Evolutionary conservation across 2,888 invertebrate species (phyloP).

Genomic region (Sinelater perroti): DNA sequence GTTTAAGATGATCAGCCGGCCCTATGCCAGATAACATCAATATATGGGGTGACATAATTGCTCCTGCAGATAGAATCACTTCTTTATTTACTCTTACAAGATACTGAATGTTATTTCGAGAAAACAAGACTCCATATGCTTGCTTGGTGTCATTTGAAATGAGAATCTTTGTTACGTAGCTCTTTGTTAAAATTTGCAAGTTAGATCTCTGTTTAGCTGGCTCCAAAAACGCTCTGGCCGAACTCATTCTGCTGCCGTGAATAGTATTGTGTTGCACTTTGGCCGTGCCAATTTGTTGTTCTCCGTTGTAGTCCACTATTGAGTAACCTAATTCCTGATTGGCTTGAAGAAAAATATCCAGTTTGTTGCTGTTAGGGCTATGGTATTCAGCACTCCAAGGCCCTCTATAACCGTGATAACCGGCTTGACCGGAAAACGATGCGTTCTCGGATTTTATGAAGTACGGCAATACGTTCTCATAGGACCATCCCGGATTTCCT

Average conservation of each 20-base stretch:
- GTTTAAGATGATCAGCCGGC: slow-evolving; percentile 43
- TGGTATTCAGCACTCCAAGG: no score
- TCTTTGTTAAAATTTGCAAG: slow-evolving; percentile 66
- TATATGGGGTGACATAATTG: slow-evolving; percentile 66
- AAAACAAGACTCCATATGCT: slow-evolving; percentile 67
- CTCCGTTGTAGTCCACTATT: slow-evolving; percentile 70
- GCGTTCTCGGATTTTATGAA: slow-evolving; percentile 22
- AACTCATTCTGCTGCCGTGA: slow-evolving; percentile 67
- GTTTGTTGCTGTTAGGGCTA: slow-evolving; percentile 9
- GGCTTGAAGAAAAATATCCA: slow-evolving; percentile 64
- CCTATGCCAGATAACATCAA: slow-evolving; percentile 51
- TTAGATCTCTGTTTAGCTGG: slow-evolving; percentile 64
- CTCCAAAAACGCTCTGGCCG: slow-evolving; percentile 69
- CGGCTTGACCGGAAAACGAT: not conserved
- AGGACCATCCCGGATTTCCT: slow-evolving; percentile 72
- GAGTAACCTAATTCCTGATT: slow-evolving; percentile 67
- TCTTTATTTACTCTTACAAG: slow-evolving; percentile 69
- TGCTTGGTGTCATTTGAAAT: slow-evolving; percentile 63
- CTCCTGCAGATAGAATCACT: slow-evolving; percentile 79
- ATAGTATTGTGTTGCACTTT: slow-evolving; percentile 69
- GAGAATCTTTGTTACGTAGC: slow-evolving; percentile 65
- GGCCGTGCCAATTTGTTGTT: slow-evolving; percentile 67
- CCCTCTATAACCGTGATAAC: no score
- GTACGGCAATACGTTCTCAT: slow-evolving; percentile 66
- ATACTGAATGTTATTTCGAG: slow-evolving; percentile 56